These are phyloP conservation scores for Eupithecia tripunctaria DNA, from an alignment of 2,888 invertebrate species.

Conservation along the genomic window DNA sequence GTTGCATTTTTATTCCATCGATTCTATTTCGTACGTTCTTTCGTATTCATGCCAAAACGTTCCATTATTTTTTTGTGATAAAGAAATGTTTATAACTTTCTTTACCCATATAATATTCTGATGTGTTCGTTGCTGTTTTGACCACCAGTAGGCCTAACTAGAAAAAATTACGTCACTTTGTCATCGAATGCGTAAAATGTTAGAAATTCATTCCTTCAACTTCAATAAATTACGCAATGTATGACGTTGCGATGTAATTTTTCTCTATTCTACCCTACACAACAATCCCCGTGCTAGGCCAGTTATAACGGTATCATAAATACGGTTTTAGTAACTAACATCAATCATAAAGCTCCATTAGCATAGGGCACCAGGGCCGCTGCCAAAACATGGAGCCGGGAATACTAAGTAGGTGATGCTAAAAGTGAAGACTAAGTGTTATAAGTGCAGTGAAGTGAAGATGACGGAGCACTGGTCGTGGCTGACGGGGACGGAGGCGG, in stretches of 20 bases:
- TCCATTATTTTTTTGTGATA: too few species aligned
- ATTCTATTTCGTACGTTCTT: not conserved
- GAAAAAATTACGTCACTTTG: too few species aligned
- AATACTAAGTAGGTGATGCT: not conserved
- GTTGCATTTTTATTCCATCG: conserved; percentile 2
- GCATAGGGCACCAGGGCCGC: not conserved
- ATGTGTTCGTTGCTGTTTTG: not conserved
- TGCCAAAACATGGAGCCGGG: not conserved
- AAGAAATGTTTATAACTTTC: not conserved
- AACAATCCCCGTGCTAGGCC: too few species aligned
- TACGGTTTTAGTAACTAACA: not conserved
- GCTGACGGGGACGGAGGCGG: conserved; percentile 70
- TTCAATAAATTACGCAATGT: too few species aligned
- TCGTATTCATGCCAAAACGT: too few species aligned
- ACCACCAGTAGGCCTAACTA: too few species aligned
- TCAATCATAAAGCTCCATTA: not conserved
- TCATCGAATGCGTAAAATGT: too few species aligned
- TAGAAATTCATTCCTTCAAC: too few species aligned
- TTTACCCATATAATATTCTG: not conserved
- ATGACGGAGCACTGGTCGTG: conserved; percentile 81
- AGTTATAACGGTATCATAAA: not conserved
- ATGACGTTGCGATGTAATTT: too few species aligned
- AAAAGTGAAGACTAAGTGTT: not conserved
- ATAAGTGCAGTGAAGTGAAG: not conserved
- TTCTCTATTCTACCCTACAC: too few species aligned